Conservation (phyloP, 2,113 vertebrate species). For the Misgurnus mizolepis region DNA sequence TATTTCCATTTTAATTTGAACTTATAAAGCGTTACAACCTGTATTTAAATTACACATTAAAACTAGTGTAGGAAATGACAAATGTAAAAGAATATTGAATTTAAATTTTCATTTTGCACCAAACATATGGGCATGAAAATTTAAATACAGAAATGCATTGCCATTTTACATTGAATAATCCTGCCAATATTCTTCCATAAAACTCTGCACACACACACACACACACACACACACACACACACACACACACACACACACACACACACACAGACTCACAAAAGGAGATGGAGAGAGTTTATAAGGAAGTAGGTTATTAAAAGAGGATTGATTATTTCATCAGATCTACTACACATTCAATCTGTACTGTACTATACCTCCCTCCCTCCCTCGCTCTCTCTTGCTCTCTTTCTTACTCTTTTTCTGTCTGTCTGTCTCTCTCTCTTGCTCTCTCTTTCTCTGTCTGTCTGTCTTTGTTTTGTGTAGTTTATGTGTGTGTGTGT, state of each 20-base stretch:
- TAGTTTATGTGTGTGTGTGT: background rate
- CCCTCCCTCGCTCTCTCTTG: background rate
- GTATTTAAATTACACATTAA: too few species aligned
- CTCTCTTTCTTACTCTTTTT: background rate
- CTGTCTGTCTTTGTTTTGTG: background rate
- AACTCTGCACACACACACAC: too few species aligned
- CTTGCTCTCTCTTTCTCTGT: too few species aligned
- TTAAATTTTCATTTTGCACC: too few species aligned
- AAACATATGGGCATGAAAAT: too few species aligned
- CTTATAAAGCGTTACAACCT: too few species aligned
- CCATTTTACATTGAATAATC: too few species aligned
- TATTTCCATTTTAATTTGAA: too few species aligned
- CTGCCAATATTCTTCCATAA: too few species aligned
- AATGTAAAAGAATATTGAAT: too few species aligned
- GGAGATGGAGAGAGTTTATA: background rate
- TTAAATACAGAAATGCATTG: too few species aligned
- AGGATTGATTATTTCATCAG: background rate
- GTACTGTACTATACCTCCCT: background rate
- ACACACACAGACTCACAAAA: background rate
- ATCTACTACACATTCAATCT: background rate
- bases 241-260: conserved; percentile 37
- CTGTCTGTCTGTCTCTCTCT: background rate
- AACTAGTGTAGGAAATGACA: too few species aligned
- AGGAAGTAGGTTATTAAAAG: background rate
- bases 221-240: conserved; percentile 16